Percentiles rank a stretch among this genome's conserved stretches.
phyloP scores from a whole-genome alignment of 2,113 vertebrate genomes.

The Ascaphus truei region DNA sequence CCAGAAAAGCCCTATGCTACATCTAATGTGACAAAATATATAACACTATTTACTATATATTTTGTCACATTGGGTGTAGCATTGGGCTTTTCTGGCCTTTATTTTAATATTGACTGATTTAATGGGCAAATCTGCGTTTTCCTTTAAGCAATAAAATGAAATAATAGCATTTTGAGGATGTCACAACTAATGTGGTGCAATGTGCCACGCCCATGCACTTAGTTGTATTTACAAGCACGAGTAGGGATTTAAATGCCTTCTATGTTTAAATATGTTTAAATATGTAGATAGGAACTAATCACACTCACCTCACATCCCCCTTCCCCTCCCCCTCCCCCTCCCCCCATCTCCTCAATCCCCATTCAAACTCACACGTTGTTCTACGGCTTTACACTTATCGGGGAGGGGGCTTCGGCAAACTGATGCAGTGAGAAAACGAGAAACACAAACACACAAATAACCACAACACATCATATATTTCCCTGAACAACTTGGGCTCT shows the following conservation, averaged over 20 bases:
- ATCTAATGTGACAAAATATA: too few species aligned
- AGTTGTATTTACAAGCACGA: conserved; percentile 2
- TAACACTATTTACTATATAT: too few species aligned
- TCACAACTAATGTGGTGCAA: neutral
- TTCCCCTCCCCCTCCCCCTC: conserved; percentile 1
- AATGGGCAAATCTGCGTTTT: too few species aligned
- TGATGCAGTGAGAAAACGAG: neutral
- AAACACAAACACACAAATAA: conserved; percentile 14
- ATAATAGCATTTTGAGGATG: too few species aligned
- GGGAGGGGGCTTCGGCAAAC: neutral
- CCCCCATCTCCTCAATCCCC: neutral
- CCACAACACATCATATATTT: neutral
- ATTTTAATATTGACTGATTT: too few species aligned
- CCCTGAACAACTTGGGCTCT: too few species aligned
- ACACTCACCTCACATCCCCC: too few species aligned
- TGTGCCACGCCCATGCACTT: conserved; percentile 10
- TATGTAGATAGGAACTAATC: conserved; percentile 35
- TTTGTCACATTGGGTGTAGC: too few species aligned
- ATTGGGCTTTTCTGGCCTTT: too few species aligned
- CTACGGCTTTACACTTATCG: neutral
- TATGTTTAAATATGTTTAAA: conserved; percentile 35
- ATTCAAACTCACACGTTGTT: conserved; percentile 10
- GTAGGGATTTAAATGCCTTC: conserved; percentile 26
- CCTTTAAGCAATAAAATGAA: too few species aligned
- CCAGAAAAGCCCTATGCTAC: too few species aligned